These are phyloP conservation scores for Ambastaia sidthimunki DNA, from an alignment of 2,797 vertebrate species.

Conservation along the genomic window DNA sequence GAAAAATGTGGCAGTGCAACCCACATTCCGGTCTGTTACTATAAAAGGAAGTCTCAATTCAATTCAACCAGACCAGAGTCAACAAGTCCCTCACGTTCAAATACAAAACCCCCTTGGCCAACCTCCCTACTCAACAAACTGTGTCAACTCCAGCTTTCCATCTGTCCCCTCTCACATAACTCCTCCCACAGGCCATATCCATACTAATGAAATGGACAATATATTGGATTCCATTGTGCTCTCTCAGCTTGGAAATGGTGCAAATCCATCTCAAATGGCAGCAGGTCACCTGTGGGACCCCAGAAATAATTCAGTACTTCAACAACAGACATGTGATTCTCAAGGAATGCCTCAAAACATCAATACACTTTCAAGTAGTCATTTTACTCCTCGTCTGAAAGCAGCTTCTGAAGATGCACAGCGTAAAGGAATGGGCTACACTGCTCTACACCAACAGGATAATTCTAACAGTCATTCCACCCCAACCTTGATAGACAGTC, in stretches of 20 bases:
- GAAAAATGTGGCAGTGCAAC: conserved; percentile 79
- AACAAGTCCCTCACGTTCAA: conserved; percentile 65
- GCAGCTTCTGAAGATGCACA: conserved; percentile 63
- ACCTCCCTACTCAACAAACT: conserved; percentile 72
- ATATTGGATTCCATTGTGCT: conserved; percentile 89
- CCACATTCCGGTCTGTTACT: conserved; percentile 60
- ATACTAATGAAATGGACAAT: conserved; percentile 85
- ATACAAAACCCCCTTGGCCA: conserved; percentile 78
- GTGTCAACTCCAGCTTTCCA: conserved; percentile 71
- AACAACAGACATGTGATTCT: conserved; percentile 62
- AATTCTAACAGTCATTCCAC: conserved; percentile 45
- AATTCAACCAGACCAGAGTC: conserved; percentile 70
- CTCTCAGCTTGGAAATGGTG: conserved; percentile 84
- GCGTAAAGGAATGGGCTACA: conserved; percentile 39
- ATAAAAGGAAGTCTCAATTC: conserved; percentile 73
- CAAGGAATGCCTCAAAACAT: conserved; percentile 54
- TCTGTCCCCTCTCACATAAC: conserved; percentile 76
- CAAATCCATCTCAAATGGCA: conserved; percentile 76
- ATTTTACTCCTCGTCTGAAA: conserved; percentile 64
- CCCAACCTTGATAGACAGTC: conserved; percentile 37
- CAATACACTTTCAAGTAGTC: conserved; percentile 45
- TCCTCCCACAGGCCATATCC: conserved; percentile 78
- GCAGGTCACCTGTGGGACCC: conserved; percentile 75
- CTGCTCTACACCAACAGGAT: conserved; percentile 47
- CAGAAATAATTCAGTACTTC: conserved; percentile 46